Evolutionary conservation across 1,140 invertebrate genomes (phyloP).

Genomic region (Ceratoteleas bidentatus): DNA sequence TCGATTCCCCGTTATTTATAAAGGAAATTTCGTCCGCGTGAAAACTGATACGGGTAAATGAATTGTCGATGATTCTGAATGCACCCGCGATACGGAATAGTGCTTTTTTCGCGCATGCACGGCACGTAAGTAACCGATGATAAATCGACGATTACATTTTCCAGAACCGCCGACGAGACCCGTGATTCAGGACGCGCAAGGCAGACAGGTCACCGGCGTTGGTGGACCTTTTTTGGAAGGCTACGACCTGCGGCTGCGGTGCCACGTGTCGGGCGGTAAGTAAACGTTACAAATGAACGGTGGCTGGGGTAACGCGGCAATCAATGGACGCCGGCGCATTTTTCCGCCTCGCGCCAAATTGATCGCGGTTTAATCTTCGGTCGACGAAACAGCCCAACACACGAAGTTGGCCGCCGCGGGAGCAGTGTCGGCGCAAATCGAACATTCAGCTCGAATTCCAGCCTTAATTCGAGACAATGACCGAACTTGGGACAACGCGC

Average conservation of each 20-base stretch:
- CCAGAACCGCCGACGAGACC: conserved; percentile 89
- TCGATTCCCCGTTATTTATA: conserved; percentile 23
- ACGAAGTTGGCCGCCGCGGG: not conserved
- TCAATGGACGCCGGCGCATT: too few relatives aligned
- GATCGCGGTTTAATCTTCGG: too few relatives aligned
- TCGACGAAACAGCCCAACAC: too few relatives aligned
- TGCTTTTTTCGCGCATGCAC: conserved; percentile 51
- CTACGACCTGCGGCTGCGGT: conserved; percentile 89
- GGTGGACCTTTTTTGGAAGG: conserved; percentile 92
- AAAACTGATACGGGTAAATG: conserved; percentile 46
- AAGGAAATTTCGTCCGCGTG: conserved; percentile 16
- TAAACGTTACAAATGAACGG: conserved; percentile 66
- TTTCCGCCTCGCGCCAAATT: too few relatives aligned
- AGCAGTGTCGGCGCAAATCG: conserved; percentile 7
- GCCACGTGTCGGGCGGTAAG: conserved; percentile 92
- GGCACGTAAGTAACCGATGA: conserved; percentile 57
- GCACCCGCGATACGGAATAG: conserved; percentile 41
- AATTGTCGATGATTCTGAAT: conserved; percentile 58
- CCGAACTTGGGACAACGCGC: conserved; percentile 36
- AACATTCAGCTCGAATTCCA: conserved; percentile 22
- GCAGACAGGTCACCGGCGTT: conserved; percentile 87
- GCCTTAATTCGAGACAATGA: conserved; percentile 44
- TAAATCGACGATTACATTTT: conserved; percentile 73
- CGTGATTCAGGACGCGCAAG: conserved; percentile 90
- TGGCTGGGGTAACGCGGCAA: not conserved